Conservation (phyloP, 2,113 vertebrate genomes). For the Amblyopsis rosae region DNA sequence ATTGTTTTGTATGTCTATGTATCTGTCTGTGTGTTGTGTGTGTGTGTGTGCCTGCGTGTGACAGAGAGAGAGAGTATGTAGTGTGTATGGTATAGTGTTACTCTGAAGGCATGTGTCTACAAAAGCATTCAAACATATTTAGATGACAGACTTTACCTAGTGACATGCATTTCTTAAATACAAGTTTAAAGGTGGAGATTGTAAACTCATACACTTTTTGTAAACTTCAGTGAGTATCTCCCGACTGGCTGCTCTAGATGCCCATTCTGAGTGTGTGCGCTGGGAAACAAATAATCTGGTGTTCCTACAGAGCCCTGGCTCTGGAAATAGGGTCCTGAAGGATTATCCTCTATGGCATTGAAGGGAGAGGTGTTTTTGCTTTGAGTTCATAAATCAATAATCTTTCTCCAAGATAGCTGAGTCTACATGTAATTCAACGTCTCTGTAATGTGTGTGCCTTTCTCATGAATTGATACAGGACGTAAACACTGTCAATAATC, state of each 20-base stretch:
- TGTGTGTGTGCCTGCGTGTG: background rate
- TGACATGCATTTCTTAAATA: too few relatives aligned
- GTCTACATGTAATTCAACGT: too few relatives aligned
- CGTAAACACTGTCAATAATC: slow-evolving; percentile 6
- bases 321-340: slow-evolving; percentile 9
- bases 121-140: slow-evolving; percentile 15
- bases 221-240: background rate
- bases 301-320: background rate
- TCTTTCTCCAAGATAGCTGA: background rate
- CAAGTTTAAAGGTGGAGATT: too few relatives aligned
- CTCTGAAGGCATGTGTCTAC: slow-evolving; percentile 27
- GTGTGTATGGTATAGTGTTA: slow-evolving; percentile 33
- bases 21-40: background rate
- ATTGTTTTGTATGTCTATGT: slow-evolving; percentile 3
- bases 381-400: background rate
- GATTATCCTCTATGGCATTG: background rate
- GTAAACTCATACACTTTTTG: too few relatives aligned
- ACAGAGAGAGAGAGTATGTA: background rate
- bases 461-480: slow-evolving; percentile 3
- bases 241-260: too few relatives aligned
- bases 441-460: too few relatives aligned
- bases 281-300: too few relatives aligned
- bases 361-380: background rate
- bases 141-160: background rate
- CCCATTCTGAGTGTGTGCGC: too few relatives aligned